A percentile compares a stretch with the other conserved stretches of the same genome.
These are phyloP conservation scores for Anoura caudifer DNA, from an alignment of 2,113 vertebrate species.

Conservation along the genomic window DNA sequence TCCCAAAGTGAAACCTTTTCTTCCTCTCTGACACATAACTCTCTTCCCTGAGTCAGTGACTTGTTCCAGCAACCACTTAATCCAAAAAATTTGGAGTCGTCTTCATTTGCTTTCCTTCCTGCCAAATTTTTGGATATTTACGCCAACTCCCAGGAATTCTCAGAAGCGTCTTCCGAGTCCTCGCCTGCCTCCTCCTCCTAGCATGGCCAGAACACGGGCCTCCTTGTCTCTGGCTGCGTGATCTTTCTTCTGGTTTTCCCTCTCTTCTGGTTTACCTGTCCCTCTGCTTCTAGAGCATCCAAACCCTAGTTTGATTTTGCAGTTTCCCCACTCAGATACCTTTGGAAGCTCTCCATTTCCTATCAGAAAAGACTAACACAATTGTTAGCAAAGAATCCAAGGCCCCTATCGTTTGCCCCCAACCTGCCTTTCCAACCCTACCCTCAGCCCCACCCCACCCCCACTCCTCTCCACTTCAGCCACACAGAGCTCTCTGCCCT, in stretches of 20 bases:
- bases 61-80: neutral
- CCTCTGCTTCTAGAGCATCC: neutral
- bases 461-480: neutral
- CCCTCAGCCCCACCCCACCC: neutral
- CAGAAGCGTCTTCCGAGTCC: neutral
- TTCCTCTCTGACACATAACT: neutral
- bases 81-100: neutral
- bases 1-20: neutral
- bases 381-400: neutral
- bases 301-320: neutral
- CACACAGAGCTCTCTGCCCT: neutral
- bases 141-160: neutral
- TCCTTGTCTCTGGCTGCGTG: neutral
- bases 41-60: neutral
- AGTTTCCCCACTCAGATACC: neutral
- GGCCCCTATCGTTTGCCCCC: neutral
- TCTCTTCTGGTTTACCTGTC: neutral
- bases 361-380: neutral
- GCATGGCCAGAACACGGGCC: neutral
- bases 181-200: fast-evolving
- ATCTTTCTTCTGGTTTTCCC: neutral
- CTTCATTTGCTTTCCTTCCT: neutral
- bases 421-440: neutral
- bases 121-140: neutral
- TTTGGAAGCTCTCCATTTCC: neutral